phyloP scores from a whole-genome alignment of 2,113 vertebrate genomes.

The Condylura cristata region DNA sequence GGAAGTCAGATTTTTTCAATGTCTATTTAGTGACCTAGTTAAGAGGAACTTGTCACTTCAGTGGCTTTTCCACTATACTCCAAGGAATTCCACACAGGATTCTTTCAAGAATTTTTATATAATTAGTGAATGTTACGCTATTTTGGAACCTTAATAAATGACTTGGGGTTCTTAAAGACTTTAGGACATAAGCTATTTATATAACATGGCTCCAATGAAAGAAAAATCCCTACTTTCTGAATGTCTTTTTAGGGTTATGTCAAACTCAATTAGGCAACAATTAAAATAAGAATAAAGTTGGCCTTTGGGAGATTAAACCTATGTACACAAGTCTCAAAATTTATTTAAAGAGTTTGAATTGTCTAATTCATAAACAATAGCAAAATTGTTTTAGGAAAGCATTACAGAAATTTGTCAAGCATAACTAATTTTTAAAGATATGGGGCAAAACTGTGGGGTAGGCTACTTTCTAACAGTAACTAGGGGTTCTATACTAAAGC shows the following conservation, averaged over 20 bases:
- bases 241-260: not conserved
- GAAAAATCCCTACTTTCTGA: not conserved
- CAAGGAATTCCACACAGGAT: not conserved
- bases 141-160: slow-evolving; percentile 24
- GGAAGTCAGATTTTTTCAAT: not conserved
- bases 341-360: not conserved
- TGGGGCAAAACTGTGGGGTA: not conserved
- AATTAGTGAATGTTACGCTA: not conserved
- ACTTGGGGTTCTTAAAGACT: not conserved
- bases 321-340: not conserved
- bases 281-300: not conserved
- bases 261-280: slow-evolving; percentile 44
- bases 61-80: not conserved
- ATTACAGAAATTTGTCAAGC: not conserved
- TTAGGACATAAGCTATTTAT: slow-evolving; percentile 12
- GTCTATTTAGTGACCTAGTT: not conserved
- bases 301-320: not conserved
- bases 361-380: not conserved
- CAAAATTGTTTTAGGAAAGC: not conserved
- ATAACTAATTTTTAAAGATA: not conserved
- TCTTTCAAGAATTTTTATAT: slow-evolving; percentile 40
- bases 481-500: not conserved
- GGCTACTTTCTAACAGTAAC: not conserved
- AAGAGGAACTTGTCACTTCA: slow-evolving; percentile 10
- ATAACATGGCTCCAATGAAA: not conserved